Base-by-base conservation (phyloP, 2,797 vertebrate species). In the Melanogrammus aeglefinus region DNA sequence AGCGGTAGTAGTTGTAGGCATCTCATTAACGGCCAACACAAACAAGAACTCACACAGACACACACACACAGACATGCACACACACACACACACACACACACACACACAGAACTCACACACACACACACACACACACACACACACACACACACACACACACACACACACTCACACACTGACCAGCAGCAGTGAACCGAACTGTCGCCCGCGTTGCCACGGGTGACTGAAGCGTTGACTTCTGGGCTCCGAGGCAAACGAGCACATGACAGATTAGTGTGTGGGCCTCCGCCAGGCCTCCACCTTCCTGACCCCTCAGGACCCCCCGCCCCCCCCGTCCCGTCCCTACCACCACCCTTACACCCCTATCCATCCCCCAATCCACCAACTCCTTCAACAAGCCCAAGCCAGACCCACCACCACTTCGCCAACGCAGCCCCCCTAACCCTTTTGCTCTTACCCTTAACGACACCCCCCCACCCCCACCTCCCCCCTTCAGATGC, bases 231-330 rank as follows among this genome's bases (percentile, higher is more conserved):
- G 86, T 92, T 92, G 91, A 94, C 89, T 92, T 93, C 92, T 93
- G 93, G 91, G 87, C 91, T 94, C 90, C 88, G 86, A 92, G 93
- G 94, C 94, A 95, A 96, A 95, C 91, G 91, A 96, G 93, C 93
- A 93, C 93, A 95, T 96, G 95, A 96, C 93, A 94, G 95, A 96
- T 96, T 95, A 95, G 91, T 94, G 94, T 91, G 89, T 93, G 93
- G 92, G 94, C 94, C 94, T 95, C 91, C 88, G 86, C 90, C 91
- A 92, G 92, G 92, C 92, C 88, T 93, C 94, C 95, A 96, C 95
- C 94, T 94, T 88, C 74, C 86, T 94, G 96, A 95, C 94, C 95
- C 89, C 88, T 89, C 94, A 94, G 95, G 93, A 75, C 88, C 85
- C 86, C 89, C 86, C 86, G 85, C 86, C 87, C 86, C 81, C 80